Conservation (phyloP, 1,140 invertebrate species). For the Tetranychus urticae region DNA sequence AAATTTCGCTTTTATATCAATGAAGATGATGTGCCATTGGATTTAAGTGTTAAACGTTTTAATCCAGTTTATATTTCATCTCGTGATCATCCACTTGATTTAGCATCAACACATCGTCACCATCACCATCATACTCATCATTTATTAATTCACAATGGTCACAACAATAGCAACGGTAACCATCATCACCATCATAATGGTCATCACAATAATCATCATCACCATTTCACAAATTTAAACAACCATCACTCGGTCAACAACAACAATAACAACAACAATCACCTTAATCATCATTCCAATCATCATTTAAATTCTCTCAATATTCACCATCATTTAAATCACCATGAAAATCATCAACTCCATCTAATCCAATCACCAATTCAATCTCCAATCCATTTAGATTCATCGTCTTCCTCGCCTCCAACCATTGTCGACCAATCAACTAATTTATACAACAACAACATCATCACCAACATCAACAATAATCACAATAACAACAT, state of each 20-base stretch:
- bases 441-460: too few relatives aligned
- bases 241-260: neutral
- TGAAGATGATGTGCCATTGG: neutral
- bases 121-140: neutral
- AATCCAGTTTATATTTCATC: neutral
- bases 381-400: too few relatives aligned
- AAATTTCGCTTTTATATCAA: neutral
- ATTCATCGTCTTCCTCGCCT: too few relatives aligned
- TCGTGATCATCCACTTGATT: neutral
- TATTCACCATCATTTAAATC: too few relatives aligned
- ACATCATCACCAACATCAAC: too few relatives aligned
- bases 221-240: neutral
- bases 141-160: neutral
- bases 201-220: neutral
- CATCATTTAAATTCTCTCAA: too few relatives aligned
- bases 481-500: too few relatives aligned
- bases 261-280: too few relatives aligned
- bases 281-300: too few relatives aligned
- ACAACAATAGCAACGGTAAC: neutral
- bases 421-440: too few relatives aligned
- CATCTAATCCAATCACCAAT: too few relatives aligned
- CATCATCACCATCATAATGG: neutral
- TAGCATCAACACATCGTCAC: neutral
- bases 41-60: constrained; percentile 1
- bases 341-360: too few relatives aligned